These are phyloP conservation scores for Lepidocyrtinus sp. DNA, from an alignment of 2,888 invertebrate species.

Conservation along the genomic window DNA sequence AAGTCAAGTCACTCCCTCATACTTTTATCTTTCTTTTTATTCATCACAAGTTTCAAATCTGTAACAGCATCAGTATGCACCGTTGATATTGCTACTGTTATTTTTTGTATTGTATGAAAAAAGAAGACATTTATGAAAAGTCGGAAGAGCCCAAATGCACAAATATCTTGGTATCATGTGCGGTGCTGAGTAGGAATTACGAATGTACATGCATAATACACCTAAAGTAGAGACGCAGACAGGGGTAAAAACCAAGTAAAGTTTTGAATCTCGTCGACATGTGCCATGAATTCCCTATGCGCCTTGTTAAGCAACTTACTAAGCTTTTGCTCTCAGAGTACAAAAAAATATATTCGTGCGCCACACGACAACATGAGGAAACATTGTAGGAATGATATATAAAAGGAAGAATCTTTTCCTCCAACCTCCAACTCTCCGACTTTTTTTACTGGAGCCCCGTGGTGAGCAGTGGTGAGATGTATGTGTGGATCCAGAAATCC, in stretches of 20 bases:
- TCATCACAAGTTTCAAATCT: conserved; percentile 20
- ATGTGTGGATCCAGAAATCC: conserved; percentile 48
- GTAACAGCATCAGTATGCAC: conserved; percentile 12
- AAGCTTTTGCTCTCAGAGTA: conserved; percentile 8
- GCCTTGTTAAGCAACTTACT: conserved; percentile 60
- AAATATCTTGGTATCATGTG: not conserved
- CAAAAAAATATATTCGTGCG: conserved; percentile 39
- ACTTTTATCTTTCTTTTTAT: conserved; percentile 7
- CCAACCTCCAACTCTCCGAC: conserved; percentile 41
- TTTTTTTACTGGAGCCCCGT: too few species aligned
- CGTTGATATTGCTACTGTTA: conserved; percentile 10
- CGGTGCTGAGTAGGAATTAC: not conserved
- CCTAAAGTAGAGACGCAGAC: not conserved
- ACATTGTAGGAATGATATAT: conserved; percentile 1
- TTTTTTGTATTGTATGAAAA: too few species aligned
- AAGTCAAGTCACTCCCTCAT: not conserved
- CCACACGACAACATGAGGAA: conserved; percentile 40
- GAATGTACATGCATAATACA: not conserved
- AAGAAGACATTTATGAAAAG: not conserved
- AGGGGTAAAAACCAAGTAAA: conserved; percentile 41
- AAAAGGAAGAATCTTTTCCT: not conserved
- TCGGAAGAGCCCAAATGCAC: not conserved
- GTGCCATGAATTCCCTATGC: conserved; percentile 59
- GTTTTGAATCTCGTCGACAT: conserved; percentile 56
- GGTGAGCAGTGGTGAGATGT: conserved; percentile 30